These are phyloP conservation scores for Pteruthius melanotis DNA, from an alignment of 2,113 vertebrate species.

Conservation along the genomic window DNA sequence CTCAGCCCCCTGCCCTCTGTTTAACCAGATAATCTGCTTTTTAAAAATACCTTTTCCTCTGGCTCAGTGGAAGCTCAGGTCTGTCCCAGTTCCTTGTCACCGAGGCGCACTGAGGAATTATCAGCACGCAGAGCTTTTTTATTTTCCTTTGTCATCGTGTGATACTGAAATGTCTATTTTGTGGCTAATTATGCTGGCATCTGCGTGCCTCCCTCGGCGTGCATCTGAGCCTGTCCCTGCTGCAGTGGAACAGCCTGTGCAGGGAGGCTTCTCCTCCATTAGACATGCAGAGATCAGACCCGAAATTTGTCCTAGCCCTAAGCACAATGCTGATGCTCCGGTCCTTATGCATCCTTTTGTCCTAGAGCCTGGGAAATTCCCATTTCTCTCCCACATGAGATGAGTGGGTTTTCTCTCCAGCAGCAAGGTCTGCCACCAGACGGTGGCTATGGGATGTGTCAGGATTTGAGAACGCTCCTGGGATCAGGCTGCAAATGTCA, in stretches of 20 bases:
- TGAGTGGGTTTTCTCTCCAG: not conserved
- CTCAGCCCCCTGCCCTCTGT: conserved; percentile 67
- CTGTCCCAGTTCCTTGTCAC: conserved; percentile 51
- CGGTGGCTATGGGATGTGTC: not conserved
- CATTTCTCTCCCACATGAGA: not conserved
- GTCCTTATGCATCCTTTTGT: not conserved
- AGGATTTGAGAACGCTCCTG: not conserved
- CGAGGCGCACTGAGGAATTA: not conserved
- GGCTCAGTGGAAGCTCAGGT: conserved; percentile 42
- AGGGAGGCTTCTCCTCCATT: not conserved
- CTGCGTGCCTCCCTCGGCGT: conserved; percentile 1
- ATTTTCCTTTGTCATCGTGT: conserved; percentile 31
- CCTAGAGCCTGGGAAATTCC: not conserved
- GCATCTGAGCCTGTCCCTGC: not conserved
- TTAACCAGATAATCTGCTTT: conserved; percentile 73
- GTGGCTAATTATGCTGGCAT: conserved; percentile 56
- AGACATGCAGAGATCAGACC: not conserved
- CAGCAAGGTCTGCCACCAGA: not conserved
- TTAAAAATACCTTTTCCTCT: conserved; percentile 61
- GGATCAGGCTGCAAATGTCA: not conserved
- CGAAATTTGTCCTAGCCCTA: not conserved
- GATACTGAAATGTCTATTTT: conserved; percentile 41
- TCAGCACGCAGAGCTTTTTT: not conserved
- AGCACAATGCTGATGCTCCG: not conserved
- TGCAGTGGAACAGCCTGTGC: not conserved